Base-by-base conservation (phyloP, 2,888 invertebrate genomes). In the Prosapia bicincta region DNA sequence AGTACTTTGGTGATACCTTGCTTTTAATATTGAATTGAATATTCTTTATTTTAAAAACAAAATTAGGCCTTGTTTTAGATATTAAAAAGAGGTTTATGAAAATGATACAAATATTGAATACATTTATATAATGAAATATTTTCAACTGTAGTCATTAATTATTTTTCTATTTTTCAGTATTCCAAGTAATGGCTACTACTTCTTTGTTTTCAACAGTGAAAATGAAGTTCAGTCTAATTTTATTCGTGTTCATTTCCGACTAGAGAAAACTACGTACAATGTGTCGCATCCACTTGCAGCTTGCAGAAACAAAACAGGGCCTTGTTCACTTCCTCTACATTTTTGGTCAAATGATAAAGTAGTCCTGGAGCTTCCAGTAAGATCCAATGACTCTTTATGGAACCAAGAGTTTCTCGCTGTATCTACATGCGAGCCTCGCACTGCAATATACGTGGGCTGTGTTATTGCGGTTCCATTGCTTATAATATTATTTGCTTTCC, bases 131-230 rank as follows among this genome's bases (percentile, higher is more conserved):
- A n/a, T n/a, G n/a, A n/a, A n/a, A n/a, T n/a, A n/a, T n/a, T n/a
- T n/a, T n/a, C n/a, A 65, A 26, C 15, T 69, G 20, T 1, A 69
- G 10, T 25, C 3, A 15, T 15, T 5, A 70, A 30, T 26, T 38
- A 38, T 25, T 71, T 67, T 68, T 67, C 15, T 10, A 26, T 3
- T 43, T 71, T 78, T n/a, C 83, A 91, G 91, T 80, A 91, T 93
- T 0, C 91, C 93, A 70, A 86, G 88, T 0, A 91, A 93, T 80
- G 93, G 93, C 7, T 93, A 93, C 84, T 94, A 94, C 82, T 94
- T 93, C 86, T 93, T 93, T 85, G 91, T 94, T 0, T 94, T 93
- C 85, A 92, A 91, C 83, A 93, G 93, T 6, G 93, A 93, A 83
- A 93, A 94, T 82, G 93, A 93, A 81, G 88, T 91, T 0, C 90